Base-by-base conservation (phyloP, 2,888 invertebrate genomes). In the Myopa tessellatipennis region DNA sequence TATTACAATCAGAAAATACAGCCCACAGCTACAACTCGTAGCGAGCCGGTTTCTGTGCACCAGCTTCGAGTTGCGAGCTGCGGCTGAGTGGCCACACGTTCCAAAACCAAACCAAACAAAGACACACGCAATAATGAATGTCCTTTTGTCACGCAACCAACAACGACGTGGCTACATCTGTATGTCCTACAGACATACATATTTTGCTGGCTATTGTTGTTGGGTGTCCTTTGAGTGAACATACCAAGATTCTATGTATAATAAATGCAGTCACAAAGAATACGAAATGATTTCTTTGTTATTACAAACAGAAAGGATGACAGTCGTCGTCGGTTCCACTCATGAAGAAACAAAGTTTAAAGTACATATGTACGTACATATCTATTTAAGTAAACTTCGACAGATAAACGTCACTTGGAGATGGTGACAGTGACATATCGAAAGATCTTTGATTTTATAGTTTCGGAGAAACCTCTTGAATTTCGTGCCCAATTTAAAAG, bases 121-220 rank as follows among this genome's bases (percentile, higher is more conserved):
- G 6, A 55, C 55, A n/a, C 16, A n/a, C 67, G 26, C 18, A 16
- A 77, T 80, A 82, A 82, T 80, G 78, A 80, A 81, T 82, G 80
- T 80, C 78, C 80, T 79, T 79, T 81, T 80, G 81, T 81, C 82
- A 82, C 81, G 82, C 81, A 80, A 82, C 77, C 76, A 79, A 80
- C 74, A 80, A 79, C 79, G 81, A 79, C 80, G 79, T 73, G 74
- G 76, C 79, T 77, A 65, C 18, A 76, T 76, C 79, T 79, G 77
- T 68, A 73, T 80, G 34, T 18, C 52, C 69, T 26, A 45, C 18
- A 40, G 45, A 45, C 69, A 34, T 8, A 40, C 40, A 40, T 40
- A 40, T 6, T 6, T 38, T 45, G 45, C 4, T 38, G 40, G 14
- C 68, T n/a, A 68, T 73, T n/a, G 45, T 4, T 61, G 52, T 73